phyloP scores from a whole-genome alignment of 2,113 vertebrate species.

The Amphilophus citrinellus region DNA sequence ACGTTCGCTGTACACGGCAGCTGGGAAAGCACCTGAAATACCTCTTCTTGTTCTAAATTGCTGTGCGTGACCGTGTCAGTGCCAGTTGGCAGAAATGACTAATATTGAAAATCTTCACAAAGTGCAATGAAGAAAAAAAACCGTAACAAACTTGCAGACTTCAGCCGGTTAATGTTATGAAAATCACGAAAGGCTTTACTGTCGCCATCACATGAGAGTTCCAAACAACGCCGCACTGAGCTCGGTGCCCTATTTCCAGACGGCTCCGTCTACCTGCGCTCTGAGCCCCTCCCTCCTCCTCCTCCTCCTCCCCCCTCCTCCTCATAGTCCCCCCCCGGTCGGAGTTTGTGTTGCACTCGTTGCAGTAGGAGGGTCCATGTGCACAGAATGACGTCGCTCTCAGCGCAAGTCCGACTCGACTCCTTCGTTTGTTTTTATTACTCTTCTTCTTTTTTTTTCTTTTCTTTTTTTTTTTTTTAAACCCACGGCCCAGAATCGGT shows the following conservation, averaged over 20 bases:
- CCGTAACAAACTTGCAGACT: neutral
- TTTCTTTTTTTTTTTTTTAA: constrained; percentile 23
- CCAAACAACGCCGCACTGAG: constrained; percentile 24
- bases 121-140: neutral
- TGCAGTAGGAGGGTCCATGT: constrained; percentile 83
- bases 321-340: constrained; percentile 32
- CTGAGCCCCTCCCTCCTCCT: constrained; percentile 17
- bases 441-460: constrained; percentile 52
- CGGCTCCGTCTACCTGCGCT: constrained; percentile 73
- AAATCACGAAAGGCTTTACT: neutral
- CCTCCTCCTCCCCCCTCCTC: constrained; percentile 6
- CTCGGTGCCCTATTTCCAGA: constrained; percentile 77
- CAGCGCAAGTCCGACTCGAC: constrained; percentile 78
- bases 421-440: constrained; percentile 81
- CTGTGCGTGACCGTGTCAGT: neutral
- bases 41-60: neutral
- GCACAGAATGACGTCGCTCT: constrained; percentile 80
- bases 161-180: neutral
- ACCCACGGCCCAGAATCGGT: constrained; percentile 52
- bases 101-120: constrained; percentile 4
- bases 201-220: constrained; percentile 2
- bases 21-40: neutral
- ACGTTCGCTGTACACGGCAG: neutral
- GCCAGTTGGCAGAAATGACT: neutral
- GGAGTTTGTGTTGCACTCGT: constrained; percentile 79